These are phyloP conservation scores for Diarsia dahlii DNA, from an alignment of 2,888 invertebrate species.

Conservation along the genomic window DNA sequence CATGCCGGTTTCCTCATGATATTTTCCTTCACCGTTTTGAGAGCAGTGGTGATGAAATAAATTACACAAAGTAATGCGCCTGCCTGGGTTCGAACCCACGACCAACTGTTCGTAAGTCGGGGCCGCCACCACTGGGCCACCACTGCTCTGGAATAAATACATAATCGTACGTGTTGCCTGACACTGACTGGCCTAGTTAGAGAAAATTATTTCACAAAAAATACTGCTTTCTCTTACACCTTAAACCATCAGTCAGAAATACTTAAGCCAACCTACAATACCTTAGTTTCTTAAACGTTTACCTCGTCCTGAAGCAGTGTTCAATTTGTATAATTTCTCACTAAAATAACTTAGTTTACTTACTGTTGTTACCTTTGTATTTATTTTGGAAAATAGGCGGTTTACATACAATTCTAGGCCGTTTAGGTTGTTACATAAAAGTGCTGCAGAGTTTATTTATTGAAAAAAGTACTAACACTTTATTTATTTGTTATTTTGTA, in stretches of 20 bases:
- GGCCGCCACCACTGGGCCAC: too few relatives aligned
- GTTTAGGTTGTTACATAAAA: background rate
- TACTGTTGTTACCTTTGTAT: background rate
- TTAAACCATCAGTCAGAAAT: constrained; percentile 8
- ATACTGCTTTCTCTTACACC: background rate
- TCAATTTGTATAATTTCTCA: constrained; percentile 40
- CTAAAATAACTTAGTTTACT: constrained; percentile 15
- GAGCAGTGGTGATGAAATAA: too few relatives aligned
- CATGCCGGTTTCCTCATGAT: too few relatives aligned
- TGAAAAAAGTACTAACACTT: background rate
- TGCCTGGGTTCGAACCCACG: too few relatives aligned
- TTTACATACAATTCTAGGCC: background rate
- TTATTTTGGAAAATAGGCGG: background rate
- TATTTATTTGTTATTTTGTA: too few relatives aligned
- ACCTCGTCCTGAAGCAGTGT: constrained; percentile 10
- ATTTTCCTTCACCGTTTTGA: too few relatives aligned
- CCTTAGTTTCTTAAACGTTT: constrained; percentile 16
- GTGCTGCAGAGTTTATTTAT: background rate
- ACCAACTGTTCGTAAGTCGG: too few relatives aligned
- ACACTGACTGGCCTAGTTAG: too few relatives aligned
- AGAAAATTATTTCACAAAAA: background rate
- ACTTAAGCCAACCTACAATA: background rate
- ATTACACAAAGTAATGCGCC: too few relatives aligned
- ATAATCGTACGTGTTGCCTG: too few relatives aligned
- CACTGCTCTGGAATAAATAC: too few relatives aligned